phyloP scores from a whole-genome alignment of 2,797 vertebrate genomes.

The Fringilla coelebs region DNA sequence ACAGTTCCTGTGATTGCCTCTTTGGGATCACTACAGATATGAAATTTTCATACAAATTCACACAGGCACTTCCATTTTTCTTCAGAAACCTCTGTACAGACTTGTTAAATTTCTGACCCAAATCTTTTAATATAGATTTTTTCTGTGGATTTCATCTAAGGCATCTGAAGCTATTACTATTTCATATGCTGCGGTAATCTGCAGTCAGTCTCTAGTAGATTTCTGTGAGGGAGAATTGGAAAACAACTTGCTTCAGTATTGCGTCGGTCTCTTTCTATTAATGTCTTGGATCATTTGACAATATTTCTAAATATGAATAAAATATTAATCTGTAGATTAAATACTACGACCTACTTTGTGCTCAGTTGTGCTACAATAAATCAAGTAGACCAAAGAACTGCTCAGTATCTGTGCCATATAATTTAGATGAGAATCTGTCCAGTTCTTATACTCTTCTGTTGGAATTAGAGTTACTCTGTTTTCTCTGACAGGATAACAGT shows the following conservation, averaged over 20 bases:
- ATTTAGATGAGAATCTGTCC: background rate
- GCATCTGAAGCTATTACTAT: background rate
- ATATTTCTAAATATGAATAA: conserved; percentile 18
- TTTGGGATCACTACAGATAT: background rate
- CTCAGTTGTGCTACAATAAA: background rate
- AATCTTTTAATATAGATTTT: background rate
- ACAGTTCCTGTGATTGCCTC: background rate
- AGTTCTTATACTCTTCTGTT: background rate
- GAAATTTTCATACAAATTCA: background rate
- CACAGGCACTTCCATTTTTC: background rate
- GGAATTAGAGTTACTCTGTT: background rate
- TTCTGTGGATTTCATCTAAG: background rate
- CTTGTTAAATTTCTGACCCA: background rate
- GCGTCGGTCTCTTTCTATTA: background rate
- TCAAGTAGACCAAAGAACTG: background rate
- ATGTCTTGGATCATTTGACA: background rate
- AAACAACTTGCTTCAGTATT: background rate
- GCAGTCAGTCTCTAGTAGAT: background rate
- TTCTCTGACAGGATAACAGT: background rate
- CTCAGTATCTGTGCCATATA: background rate
- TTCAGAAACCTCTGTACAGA: background rate
- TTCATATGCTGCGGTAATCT: background rate
- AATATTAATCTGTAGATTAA: conserved; percentile 35
- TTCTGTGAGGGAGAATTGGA: conserved; percentile 6
- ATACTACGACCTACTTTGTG: background rate